phyloP scores from a whole-genome alignment of 2,888 invertebrate genomes.

The Drosophila anomalata region DNA sequence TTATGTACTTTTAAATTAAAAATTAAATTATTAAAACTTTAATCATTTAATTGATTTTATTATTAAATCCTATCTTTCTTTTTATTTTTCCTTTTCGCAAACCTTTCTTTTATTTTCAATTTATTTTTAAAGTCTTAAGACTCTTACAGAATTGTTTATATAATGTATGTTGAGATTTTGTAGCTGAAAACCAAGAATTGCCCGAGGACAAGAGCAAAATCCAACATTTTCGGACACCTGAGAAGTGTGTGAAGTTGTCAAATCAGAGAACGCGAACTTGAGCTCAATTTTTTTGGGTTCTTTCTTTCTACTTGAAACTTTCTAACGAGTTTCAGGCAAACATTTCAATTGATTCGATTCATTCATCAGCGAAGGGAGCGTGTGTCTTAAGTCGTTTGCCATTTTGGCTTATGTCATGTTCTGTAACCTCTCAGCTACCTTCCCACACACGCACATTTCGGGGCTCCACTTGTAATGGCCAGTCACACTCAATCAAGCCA shows the following conservation, averaged over 20 bases:
- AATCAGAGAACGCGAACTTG: conserved; percentile 11
- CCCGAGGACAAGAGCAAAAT: conserved; percentile 7
- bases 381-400: conserved; percentile 56
- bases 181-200: neutral
- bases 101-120: neutral
- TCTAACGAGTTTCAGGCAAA: conserved; percentile 60
- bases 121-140: neutral
- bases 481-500: conserved; percentile 52
- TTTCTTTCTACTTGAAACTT: conserved; percentile 46
- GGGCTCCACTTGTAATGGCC: conserved; percentile 48
- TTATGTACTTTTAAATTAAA: too few relatives aligned
- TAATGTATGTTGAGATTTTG: neutral
- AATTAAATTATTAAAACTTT: too few relatives aligned
- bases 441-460: conserved; percentile 57
- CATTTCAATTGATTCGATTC: conserved; percentile 45
- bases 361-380: conserved; percentile 38
- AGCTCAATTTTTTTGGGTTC: neutral
- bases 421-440: conserved; percentile 33
- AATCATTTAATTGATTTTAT: too few relatives aligned
- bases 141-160: neutral
- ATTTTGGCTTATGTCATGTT: conserved; percentile 71
- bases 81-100: too few relatives aligned
- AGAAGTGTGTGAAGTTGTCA: conserved; percentile 36
- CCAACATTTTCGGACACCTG: conserved; percentile 29
- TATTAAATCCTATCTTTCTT: too few relatives aligned